Percentiles rank a stretch among this genome's conserved stretches.
These are phyloP conservation scores for Pseudoips prasinana DNA, from an alignment of 2,888 invertebrate genomes.

Conservation along the genomic window DNA sequence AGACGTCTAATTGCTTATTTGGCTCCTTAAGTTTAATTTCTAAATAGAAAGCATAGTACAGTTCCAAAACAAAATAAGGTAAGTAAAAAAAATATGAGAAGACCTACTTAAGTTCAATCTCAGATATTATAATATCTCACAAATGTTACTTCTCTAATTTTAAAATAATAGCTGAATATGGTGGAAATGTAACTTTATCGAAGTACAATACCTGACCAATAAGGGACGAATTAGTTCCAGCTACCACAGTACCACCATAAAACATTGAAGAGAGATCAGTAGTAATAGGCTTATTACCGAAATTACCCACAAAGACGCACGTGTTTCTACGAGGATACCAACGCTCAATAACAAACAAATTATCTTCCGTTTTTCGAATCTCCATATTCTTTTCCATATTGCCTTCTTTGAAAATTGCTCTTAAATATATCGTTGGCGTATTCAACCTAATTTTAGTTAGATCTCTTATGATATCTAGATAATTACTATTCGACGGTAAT, in stretches of 20 bases:
- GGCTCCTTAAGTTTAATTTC: too few relatives aligned
- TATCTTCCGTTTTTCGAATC: constrained; percentile 83
- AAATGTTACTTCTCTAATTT: constrained; percentile 73
- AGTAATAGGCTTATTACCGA: constrained; percentile 82
- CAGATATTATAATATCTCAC: too few relatives aligned
- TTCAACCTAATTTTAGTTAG: constrained; percentile 83
- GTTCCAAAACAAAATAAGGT: too few relatives aligned
- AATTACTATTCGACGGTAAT: constrained; percentile 85
- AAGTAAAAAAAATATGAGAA: too few relatives aligned
- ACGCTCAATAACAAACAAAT: constrained; percentile 87
- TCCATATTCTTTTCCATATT: constrained; percentile 85
- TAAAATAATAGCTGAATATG: constrained; percentile 67
- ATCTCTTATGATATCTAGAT: constrained; percentile 78
- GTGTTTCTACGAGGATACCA: constrained; percentile 90
- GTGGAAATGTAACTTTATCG: constrained; percentile 65
- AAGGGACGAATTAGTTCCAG: constrained; percentile 60
- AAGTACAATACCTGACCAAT: constrained; percentile 67
- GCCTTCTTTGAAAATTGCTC: constrained; percentile 85
- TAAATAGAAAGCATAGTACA: too few relatives aligned
- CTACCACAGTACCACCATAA: constrained; percentile 85
- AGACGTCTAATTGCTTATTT: too few relatives aligned
- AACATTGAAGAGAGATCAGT: constrained; percentile 89
- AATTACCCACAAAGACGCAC: constrained; percentile 88
- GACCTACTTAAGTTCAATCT: too few relatives aligned
- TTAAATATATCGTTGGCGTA: constrained; percentile 88